A percentile compares a stretch with the other conserved stretches of the same genome.
phyloP scores from a whole-genome alignment of 2,113 vertebrate species.

The Chrysochloris asiatica region DNA sequence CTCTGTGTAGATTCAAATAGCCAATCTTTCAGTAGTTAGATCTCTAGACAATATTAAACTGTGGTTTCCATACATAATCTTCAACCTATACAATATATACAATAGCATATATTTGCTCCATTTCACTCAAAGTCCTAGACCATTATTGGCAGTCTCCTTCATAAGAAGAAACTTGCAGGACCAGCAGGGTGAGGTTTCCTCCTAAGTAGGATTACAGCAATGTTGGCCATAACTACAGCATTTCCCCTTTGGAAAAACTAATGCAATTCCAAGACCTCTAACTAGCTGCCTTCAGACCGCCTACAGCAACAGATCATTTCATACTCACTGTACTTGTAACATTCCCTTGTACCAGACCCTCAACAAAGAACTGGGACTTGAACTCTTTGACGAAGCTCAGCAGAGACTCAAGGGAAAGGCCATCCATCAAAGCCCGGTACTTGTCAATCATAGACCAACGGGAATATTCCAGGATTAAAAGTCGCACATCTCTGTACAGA shows the following conservation, averaged over 20 bases:
- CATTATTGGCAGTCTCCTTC: conserved; percentile 6
- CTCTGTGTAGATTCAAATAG: not conserved
- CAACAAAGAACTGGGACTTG: conserved; percentile 92
- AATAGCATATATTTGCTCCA: not conserved
- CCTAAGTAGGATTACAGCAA: not conserved
- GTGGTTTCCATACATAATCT: not conserved
- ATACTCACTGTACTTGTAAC: conserved; percentile 91
- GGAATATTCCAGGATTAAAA: conserved; percentile 91
- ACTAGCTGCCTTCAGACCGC: not conserved
- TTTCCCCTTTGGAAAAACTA: not conserved
- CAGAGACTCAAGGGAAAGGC: conserved; percentile 89
- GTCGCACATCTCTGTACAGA: conserved; percentile 90
- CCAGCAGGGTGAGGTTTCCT: not conserved
- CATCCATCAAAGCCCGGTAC: conserved; percentile 89
- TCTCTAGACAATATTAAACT: not conserved
- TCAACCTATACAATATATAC: conserved; percentile 31
- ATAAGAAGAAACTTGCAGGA: not conserved
- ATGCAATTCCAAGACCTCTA: not conserved
- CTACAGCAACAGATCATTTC: not conserved
- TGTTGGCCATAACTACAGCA: not conserved
- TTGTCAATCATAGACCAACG: conserved; percentile 98
- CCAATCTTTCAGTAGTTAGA: not conserved
- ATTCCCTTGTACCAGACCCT: conserved; percentile 96
- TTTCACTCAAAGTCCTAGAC: not conserved
- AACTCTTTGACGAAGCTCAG: conserved; percentile 89